These are phyloP conservation scores for Hycleus cichorii DNA, from an alignment of 1,140 invertebrate genomes.

Conservation along the genomic window DNA sequence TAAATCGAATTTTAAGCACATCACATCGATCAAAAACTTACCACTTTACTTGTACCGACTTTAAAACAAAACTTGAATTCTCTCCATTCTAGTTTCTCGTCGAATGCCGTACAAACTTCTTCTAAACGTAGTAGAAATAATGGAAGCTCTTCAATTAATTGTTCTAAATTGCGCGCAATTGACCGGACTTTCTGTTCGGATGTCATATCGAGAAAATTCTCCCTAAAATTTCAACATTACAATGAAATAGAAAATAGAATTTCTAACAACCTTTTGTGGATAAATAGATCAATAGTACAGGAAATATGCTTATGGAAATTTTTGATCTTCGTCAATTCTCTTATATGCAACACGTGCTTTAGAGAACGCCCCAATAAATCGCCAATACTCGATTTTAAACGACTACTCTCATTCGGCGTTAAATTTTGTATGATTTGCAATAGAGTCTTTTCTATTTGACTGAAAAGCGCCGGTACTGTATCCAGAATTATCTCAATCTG, in stretches of 20 bases:
- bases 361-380: constrained; percentile 46
- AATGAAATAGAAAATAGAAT: background rate
- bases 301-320: constrained; percentile 48
- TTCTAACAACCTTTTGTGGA: constrained; percentile 41
- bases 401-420: constrained; percentile 34
- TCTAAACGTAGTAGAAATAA: constrained; percentile 54
- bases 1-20: background rate
- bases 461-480: constrained; percentile 44
- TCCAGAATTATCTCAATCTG: constrained; percentile 49
- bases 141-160: constrained; percentile 55
- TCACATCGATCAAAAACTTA: constrained; percentile 39
- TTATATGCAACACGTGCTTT: constrained; percentile 41
- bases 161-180: constrained; percentile 53
- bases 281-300: constrained; percentile 43
- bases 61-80: constrained; percentile 66
- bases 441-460: constrained; percentile 47
- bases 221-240: constrained; percentile 38
- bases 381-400: constrained; percentile 22
- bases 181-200: constrained; percentile 51
- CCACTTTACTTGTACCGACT: constrained; percentile 60
- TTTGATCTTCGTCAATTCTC: constrained; percentile 48
- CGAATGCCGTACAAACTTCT: constrained; percentile 52
- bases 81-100: constrained; percentile 58
- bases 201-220: constrained; percentile 53
- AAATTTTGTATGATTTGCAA: constrained; percentile 47